phyloP scores from a whole-genome alignment of 2,113 vertebrate genomes.

The Silurus glanis region DNA sequence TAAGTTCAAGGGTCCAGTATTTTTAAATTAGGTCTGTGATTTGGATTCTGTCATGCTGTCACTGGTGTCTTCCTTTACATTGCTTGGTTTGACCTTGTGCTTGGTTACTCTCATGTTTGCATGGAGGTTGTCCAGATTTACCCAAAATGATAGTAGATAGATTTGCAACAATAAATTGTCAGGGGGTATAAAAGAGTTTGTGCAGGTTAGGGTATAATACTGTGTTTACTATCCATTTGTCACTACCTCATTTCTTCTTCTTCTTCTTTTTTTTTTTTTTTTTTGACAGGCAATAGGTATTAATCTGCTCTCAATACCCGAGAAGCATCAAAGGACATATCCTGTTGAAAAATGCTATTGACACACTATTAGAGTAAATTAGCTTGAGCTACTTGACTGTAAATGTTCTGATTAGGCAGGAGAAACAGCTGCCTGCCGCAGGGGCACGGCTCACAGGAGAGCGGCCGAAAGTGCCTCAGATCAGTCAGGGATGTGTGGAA shows the following conservation, averaged over 20 bases:
- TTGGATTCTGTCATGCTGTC: neutral
- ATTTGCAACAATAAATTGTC: neutral
- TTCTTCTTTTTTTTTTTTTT: too few relatives aligned
- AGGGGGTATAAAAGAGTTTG: neutral
- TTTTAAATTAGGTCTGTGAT: too few relatives aligned
- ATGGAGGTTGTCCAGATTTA: neutral
- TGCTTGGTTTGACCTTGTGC: neutral
- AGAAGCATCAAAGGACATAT: constrained; percentile 40
- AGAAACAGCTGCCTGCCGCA: constrained; percentile 15
- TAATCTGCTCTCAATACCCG: constrained; percentile 37
- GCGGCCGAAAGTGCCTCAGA: constrained; percentile 14
- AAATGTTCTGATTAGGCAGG: constrained; percentile 49
- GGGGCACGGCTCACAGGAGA: constrained; percentile 19
- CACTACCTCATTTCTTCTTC: constrained; percentile 30
- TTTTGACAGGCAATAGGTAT: constrained; percentile 34
- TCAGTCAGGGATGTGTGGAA: neutral
- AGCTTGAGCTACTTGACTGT: constrained; percentile 51
- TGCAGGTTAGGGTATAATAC: neutral
- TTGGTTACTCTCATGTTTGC: neutral
- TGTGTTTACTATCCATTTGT: constrained; percentile 30
- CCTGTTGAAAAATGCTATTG: constrained; percentile 46
- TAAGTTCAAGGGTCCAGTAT: neutral
- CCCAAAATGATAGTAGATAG: neutral
- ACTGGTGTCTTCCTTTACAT: neutral
- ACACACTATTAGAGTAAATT: constrained; percentile 56